phyloP scores from a whole-genome alignment of 2,113 vertebrate species.

The Condylura cristata region DNA sequence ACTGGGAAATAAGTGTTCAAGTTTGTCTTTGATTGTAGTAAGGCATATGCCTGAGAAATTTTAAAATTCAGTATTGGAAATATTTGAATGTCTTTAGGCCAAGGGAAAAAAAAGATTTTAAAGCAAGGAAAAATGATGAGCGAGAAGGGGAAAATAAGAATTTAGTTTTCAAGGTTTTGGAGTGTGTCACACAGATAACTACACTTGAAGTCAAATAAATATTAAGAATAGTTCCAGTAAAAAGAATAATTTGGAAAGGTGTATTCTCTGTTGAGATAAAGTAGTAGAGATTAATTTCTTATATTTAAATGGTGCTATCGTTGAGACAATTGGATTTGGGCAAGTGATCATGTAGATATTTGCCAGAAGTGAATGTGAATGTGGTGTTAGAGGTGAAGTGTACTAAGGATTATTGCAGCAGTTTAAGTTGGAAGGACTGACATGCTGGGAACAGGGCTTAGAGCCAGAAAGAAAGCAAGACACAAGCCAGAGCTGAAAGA shows the following conservation, averaged over 20 bases:
- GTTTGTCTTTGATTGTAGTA: background rate
- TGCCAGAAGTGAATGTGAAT: constrained; percentile 37
- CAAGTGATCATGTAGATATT: background rate
- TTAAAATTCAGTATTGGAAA: constrained; percentile 7
- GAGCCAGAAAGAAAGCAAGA: constrained; percentile 64
- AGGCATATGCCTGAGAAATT: background rate
- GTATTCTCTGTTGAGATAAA: constrained; percentile 28
- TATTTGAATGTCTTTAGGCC: background rate
- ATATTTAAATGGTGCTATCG: background rate
- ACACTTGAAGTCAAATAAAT: background rate
- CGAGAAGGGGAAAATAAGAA: background rate
- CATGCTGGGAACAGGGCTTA: constrained; percentile 70
- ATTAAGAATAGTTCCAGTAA: constrained; percentile 20
- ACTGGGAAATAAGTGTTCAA: background rate
- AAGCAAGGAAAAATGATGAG: background rate
- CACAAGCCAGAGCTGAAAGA: constrained; percentile 57
- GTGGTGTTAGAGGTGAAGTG: background rate
- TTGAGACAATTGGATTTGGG: background rate
- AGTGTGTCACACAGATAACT: background rate
- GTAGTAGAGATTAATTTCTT: background rate
- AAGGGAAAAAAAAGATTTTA: background rate
- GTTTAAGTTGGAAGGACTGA: background rate
- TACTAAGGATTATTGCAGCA: background rate
- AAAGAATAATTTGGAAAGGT: constrained; percentile 38
- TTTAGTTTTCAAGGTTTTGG: background rate